Evolutionary conservation across 2,113 vertebrate genomes (phyloP), one percentile per base, ranked within the genome.

Genomic region (Nycticryphes semicollaris): DNA sequence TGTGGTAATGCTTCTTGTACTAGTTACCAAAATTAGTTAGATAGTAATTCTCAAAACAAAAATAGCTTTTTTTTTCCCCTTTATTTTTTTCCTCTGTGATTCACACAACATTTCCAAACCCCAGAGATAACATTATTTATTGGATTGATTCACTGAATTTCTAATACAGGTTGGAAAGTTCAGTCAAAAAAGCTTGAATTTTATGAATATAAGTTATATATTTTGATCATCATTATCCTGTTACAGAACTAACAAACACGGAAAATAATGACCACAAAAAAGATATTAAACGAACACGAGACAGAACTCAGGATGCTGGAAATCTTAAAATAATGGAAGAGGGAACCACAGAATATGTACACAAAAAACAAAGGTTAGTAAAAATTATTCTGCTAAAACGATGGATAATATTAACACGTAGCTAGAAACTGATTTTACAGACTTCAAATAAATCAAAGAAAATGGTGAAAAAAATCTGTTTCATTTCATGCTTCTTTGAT

Each of bases 251-350:
- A 88, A 67, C 33, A 79, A 72, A 76, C 37, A 39, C 50, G 48
- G 85, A 89, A 77, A 86, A 84, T 47, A 81, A 93, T 79, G 57
- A 89, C 3, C 28, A 75, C 66, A 39, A 70, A 57, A 80, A 97
- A 92, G 97, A 96, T 57, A 97, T 28, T 47, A 82, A 84, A 67
- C 85, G 47, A 54, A 63, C 63, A 93, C 96, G 93, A 96, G 96
- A 93, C 39, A 92, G 75, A 79, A 91, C 93, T 81, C 95, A 93
- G 92, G 95, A 98, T 96, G 97, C 98, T 80, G 97, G 97, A 84
- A 94, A 97, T 30, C 91, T 90, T 35, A 94, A 97, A 95, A 97
- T 94, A 23, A 64, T 97, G 76, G 97, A 98, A 77, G 98, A 97
- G 37, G 92, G 94, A 92, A 97, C 97, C 45, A 93, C 93, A 90